phyloP scores from a whole-genome alignment of 2,113 vertebrate species.

The Plecotus auritus region DNA sequence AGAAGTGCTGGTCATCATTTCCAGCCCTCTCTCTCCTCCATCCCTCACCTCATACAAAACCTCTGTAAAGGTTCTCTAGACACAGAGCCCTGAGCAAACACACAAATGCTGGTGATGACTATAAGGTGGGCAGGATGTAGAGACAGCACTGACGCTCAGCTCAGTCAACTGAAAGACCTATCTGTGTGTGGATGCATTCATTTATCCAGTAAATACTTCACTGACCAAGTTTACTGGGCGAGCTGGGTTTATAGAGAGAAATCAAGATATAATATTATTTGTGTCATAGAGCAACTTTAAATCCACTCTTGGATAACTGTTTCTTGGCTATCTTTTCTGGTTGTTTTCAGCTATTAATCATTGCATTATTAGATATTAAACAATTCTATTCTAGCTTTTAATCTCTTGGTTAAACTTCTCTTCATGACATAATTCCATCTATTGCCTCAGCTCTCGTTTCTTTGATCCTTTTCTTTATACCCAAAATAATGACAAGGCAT shows the following conservation, averaged over 20 bases:
- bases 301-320: not conserved
- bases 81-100: not conserved
- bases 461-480: not conserved
- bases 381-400: not conserved
- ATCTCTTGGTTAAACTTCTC: not conserved
- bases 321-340: not conserved
- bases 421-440: not conserved
- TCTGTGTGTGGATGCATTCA: not conserved
- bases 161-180: not conserved
- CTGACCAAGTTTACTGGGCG: not conserved
- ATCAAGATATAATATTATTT: not conserved
- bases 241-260: not conserved
- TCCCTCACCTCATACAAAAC: not conserved
- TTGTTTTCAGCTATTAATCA: not conserved
- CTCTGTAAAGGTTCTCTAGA: not conserved
- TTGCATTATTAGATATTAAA: not conserved
- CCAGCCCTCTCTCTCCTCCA: not conserved
- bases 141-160: not conserved
- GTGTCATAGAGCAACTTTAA: not conserved
- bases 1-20: too few relatives aligned
- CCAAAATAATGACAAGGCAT: not conserved
- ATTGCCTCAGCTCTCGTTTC: not conserved
- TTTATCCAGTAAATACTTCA: not conserved
- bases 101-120: not conserved
- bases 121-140: accelerated